phyloP scores from a whole-genome alignment of 2,797 vertebrate genomes.

The Diglossa cyanea region DNA sequence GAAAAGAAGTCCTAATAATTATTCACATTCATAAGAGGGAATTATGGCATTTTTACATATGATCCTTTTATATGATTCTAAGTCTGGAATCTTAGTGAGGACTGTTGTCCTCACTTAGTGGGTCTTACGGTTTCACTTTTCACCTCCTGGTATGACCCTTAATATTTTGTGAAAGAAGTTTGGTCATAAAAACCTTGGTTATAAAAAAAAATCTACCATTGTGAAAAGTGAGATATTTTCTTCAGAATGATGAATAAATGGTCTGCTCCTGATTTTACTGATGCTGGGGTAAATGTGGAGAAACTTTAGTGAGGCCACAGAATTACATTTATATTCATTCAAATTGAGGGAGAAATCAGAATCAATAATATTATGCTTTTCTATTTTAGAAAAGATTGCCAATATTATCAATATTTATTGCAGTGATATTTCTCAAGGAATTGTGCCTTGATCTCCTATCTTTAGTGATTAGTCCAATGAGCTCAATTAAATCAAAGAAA shows the following conservation, averaged over 20 bases:
- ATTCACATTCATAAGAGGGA: background rate
- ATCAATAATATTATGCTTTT: background rate
- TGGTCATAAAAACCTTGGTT: background rate
- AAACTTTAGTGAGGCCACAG: background rate
- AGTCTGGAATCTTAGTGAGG: background rate
- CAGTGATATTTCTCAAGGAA: background rate
- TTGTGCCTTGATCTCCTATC: background rate
- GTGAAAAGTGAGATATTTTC: background rate
- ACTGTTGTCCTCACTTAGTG: background rate
- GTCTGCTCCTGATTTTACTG: background rate
- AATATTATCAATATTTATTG: background rate
- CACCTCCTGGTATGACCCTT: background rate
- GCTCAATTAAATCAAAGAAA: slow-evolving; percentile 26
- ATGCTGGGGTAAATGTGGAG: background rate
- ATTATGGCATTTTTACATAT: background rate
- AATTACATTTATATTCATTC: background rate
- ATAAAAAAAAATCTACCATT: background rate
- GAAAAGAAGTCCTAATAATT: background rate
- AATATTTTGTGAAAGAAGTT: background rate
- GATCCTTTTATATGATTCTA: background rate
- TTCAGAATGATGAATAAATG: background rate
- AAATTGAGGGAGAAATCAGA: background rate
- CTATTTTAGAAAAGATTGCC: background rate
- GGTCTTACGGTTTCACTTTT: background rate
- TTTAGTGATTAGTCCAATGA: background rate